Evolutionary conservation across 2,888 invertebrate species (phyloP).

Genomic region (Watsonalla binaria): DNA sequence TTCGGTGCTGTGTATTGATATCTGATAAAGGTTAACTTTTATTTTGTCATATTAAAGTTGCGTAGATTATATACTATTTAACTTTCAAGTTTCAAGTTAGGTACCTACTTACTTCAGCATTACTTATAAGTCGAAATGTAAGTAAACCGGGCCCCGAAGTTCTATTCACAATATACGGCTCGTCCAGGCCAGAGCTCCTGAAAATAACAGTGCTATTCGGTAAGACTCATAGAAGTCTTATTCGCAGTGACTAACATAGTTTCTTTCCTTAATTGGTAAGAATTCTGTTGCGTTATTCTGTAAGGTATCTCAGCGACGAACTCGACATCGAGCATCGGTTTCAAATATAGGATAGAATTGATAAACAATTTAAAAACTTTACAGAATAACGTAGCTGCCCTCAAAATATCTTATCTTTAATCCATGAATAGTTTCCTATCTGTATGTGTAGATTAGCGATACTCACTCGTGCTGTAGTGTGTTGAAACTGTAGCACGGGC

Average conservation of each 20-base stretch:
- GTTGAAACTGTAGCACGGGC: slow-evolving; percentile 76
- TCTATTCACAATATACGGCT: slow-evolving; percentile 54
- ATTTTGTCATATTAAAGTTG: background rate
- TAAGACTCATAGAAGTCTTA: too few species aligned
- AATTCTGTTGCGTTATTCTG: too few species aligned
- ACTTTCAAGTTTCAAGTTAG: background rate
- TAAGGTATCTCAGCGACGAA: too few species aligned
- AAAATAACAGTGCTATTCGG: slow-evolving; percentile 12
- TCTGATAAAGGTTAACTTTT: slow-evolving; percentile 21
- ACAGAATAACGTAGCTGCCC: too few species aligned
- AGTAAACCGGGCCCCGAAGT: slow-evolving; percentile 71
- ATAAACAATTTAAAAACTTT: too few species aligned
- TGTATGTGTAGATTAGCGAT: slow-evolving; percentile 1
- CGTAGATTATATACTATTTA: too few species aligned
- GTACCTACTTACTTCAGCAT: slow-evolving; percentile 67
- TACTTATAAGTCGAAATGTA: slow-evolving; percentile 56
- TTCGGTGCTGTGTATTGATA: slow-evolving; percentile 53
- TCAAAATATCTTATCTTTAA: slow-evolving; percentile 18
- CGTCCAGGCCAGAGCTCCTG: slow-evolving; percentile 22
- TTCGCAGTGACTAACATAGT: too few species aligned
- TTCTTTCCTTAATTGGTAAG: too few species aligned
- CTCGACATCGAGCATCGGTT: too few species aligned
- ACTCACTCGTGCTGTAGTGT: slow-evolving; percentile 69
- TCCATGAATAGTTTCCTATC: slow-evolving; percentile 11
- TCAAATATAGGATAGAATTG: too few species aligned